Percentiles rank a stretch among this genome's conserved stretches.
Conservation (phyloP, 2,888 invertebrate species). For the Drosophila mimica region DNA sequence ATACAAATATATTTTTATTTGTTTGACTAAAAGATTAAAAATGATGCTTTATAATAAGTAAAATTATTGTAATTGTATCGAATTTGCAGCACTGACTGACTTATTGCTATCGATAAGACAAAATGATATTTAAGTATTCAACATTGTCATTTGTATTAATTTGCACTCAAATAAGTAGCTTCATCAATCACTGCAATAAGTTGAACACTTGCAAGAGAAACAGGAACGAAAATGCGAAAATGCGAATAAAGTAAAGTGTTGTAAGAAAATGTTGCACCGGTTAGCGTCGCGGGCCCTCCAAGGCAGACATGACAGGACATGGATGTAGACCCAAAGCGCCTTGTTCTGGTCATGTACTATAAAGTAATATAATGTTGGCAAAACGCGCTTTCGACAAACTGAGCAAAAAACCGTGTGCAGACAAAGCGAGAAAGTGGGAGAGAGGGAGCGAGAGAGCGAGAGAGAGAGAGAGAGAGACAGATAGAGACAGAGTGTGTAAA, state of each 20-base stretch:
- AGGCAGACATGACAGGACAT: slow-evolving; percentile 39
- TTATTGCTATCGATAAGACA: slow-evolving; percentile 20
- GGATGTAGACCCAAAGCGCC: slow-evolving; percentile 44
- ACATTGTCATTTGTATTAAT: slow-evolving; percentile 59
- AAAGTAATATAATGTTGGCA: slow-evolving; percentile 74
- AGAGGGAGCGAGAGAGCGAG: slow-evolving; percentile 1
- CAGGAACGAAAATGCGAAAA: slow-evolving; percentile 20
- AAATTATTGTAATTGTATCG: not conserved
- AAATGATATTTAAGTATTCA: slow-evolving; percentile 26
- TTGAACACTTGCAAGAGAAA: slow-evolving; percentile 16
- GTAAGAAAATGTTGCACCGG: slow-evolving; percentile 29
- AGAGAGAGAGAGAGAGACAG: not conserved
- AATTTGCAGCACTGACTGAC: not conserved
- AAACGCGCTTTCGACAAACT: slow-evolving; percentile 40
- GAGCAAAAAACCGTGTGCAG: slow-evolving; percentile 39
- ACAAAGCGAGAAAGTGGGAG: slow-evolving; percentile 3
- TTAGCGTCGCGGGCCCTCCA: slow-evolving; percentile 5
- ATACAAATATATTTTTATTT: not conserved
- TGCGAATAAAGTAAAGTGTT: slow-evolving; percentile 39
- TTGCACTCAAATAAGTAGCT: slow-evolving; percentile 48
- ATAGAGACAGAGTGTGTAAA: not conserved
- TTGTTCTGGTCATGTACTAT: slow-evolving; percentile 56
- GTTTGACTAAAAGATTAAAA: not conserved
- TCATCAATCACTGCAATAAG: slow-evolving; percentile 34
- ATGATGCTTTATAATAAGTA: not conserved